Evolutionary conservation across 2,113 vertebrate species (phyloP).

Genomic region (Morone chrysops): DNA sequence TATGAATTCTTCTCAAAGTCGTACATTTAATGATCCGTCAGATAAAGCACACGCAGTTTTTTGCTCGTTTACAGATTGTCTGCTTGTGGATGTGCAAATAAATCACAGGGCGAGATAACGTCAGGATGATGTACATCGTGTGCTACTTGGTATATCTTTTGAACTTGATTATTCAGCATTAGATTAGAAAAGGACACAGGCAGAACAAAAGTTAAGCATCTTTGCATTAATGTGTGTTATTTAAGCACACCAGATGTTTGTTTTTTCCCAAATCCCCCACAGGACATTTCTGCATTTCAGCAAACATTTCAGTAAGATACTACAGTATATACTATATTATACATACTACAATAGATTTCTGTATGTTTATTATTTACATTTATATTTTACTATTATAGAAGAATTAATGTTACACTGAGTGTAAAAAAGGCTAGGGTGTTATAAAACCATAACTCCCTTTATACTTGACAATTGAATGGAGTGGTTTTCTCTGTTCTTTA

Average conservation of each 20-base stretch:
- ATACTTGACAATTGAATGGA: neutral
- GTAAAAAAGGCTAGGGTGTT: neutral
- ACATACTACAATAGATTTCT: neutral
- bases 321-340: neutral
- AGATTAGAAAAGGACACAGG: slow-evolving; percentile 54
- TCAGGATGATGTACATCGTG: slow-evolving; percentile 60
- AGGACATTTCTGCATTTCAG: slow-evolving; percentile 11
- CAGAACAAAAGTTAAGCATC: slow-evolving; percentile 8
- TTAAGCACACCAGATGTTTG: slow-evolving; percentile 19
- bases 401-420: neutral
- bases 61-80: slow-evolving; percentile 60
- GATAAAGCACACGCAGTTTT: slow-evolving; percentile 42
- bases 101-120: slow-evolving; percentile 73
- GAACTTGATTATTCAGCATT: slow-evolving; percentile 54
- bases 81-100: slow-evolving; percentile 60
- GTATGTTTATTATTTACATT: neutral
- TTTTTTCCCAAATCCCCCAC: neutral
- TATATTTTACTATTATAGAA: neutral
- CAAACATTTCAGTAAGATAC: neutral
- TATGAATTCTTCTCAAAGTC: slow-evolving; percentile 33
- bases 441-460: neutral
- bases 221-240: slow-evolving; percentile 27
- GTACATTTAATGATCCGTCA: slow-evolving; percentile 56
- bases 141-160: slow-evolving; percentile 32
- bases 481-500: neutral